Conservation (phyloP, 2,888 invertebrate species). For the Amiota minor region DNA sequence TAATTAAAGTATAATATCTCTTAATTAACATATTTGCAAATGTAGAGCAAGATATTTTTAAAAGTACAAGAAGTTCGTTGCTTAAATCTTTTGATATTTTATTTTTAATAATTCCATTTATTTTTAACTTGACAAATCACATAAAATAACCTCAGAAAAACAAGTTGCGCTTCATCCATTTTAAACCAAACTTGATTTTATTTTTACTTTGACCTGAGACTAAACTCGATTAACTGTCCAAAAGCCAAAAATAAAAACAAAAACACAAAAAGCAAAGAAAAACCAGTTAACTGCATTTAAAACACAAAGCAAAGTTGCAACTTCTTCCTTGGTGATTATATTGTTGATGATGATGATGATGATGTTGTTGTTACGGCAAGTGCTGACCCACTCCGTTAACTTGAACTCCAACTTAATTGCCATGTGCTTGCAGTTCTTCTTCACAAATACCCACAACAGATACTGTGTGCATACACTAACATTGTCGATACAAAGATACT, state of each 20-base stretch:
- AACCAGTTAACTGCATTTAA: conserved; percentile 18
- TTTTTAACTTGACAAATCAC: neutral
- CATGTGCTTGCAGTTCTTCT: conserved; percentile 3
- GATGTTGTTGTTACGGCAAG: conserved; percentile 55
- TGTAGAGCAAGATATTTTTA: neutral
- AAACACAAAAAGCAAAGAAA: neutral
- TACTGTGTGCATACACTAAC: neutral
- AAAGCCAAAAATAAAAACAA: neutral
- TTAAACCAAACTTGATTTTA: neutral
- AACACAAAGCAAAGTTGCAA: conserved; percentile 47
- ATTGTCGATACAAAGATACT: neutral
- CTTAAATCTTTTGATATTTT: conserved; percentile 27
- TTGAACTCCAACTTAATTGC: conserved; percentile 56
- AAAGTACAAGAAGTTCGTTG: conserved; percentile 35
- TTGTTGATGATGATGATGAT: conserved; percentile 54
- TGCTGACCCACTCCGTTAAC: conserved; percentile 64
- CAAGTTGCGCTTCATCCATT: neutral
- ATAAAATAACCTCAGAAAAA: neutral
- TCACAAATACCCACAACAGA: neutral
- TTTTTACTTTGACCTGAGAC: conserved; percentile 19
- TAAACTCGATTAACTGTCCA: neutral
- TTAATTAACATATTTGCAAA: neutral
- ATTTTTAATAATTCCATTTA: neutral
- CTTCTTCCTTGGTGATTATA: conserved; percentile 44
- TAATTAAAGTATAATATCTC: too few species aligned